Percentiles rank a stretch among this genome's conserved stretches.
phyloP scores from a whole-genome alignment of 2,888 invertebrate species.

The Scaptomyza polygonia region DNA sequence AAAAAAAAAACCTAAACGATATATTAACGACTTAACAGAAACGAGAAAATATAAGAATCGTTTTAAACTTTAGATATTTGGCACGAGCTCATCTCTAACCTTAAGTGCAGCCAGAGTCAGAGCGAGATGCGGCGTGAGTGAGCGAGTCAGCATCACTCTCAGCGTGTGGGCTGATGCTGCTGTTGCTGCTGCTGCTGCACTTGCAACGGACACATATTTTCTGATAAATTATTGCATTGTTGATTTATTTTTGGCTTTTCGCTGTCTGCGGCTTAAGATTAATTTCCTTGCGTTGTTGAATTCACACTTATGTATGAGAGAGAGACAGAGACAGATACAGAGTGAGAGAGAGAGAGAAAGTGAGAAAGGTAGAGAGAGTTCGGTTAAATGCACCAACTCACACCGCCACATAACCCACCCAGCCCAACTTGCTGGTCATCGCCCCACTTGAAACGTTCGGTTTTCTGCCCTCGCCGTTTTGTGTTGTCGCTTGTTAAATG shows the following conservation, averaged over 20 bases:
- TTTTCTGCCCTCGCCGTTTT: slow-evolving; percentile 14
- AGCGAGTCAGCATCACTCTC: slow-evolving; percentile 10
- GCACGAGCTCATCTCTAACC: background rate
- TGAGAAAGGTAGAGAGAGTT: too few relatives aligned
- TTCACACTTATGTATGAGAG: slow-evolving; percentile 64
- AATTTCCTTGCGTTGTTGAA: slow-evolving; percentile 78
- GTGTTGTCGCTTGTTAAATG: slow-evolving; percentile 61
- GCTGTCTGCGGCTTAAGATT: slow-evolving; percentile 82
- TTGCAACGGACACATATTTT: slow-evolving; percentile 78
- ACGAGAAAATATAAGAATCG: too few relatives aligned
- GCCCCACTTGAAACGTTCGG: slow-evolving; percentile 19
- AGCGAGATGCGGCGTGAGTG: slow-evolving; percentile 9
- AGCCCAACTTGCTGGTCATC: background rate
- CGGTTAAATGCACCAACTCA: too few relatives aligned
- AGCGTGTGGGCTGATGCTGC: slow-evolving; percentile 23
- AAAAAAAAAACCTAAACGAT: too few relatives aligned
- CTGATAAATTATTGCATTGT: slow-evolving; percentile 80
- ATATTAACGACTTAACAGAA: background rate
- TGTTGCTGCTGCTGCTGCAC: slow-evolving; percentile 38
- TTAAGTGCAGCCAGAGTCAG: background rate
- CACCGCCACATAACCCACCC: background rate
- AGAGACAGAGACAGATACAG: background rate
- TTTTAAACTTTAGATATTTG: background rate
- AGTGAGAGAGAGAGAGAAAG: slow-evolving; percentile 3
- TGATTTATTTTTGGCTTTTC: slow-evolving; percentile 81